These are phyloP conservation scores for Pocillopora grandis DNA, from an alignment of 92 coral and sea anemone genomes.

Conservation along the genomic window DNA sequence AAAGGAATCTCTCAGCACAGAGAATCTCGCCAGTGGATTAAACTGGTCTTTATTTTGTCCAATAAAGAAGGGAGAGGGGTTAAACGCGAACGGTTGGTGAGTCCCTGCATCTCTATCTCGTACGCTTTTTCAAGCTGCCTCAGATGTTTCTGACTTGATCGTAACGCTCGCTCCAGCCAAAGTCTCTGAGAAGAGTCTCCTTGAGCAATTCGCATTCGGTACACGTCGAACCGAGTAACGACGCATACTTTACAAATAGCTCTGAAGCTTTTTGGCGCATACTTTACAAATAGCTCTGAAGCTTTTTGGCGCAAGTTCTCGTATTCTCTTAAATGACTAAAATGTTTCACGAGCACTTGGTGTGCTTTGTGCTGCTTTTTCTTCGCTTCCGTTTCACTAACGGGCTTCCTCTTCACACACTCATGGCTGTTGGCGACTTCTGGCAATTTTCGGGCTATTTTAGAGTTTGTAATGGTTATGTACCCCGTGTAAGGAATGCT, in stretches of 20 bases:
- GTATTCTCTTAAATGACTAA: slow-evolving; percentile 48
- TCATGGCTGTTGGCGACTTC: not conserved
- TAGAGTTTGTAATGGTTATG: slow-evolving; percentile 5
- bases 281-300: slow-evolving; percentile 36
- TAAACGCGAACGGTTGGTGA: slow-evolving; percentile 1
- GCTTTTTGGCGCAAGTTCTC: slow-evolving; percentile 4
- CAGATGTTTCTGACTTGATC: not conserved
- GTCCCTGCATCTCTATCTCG: not conserved
- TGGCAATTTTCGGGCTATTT: slow-evolving; percentile 14
- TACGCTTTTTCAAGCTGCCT: slow-evolving; percentile 8
- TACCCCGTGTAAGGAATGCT: slow-evolving; percentile 18
- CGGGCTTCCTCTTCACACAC: slow-evolving; percentile 3
- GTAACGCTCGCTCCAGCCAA: not conserved
- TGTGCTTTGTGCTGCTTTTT: slow-evolving; percentile 31
- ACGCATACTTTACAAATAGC: slow-evolving; percentile 51
- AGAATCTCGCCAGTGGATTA: too few species aligned
- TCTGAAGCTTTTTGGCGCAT: not conserved
- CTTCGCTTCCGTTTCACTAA: not conserved
- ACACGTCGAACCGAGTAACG: slow-evolving; percentile 43
- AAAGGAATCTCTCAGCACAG: too few species aligned
- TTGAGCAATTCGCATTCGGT: slow-evolving; percentile 43
- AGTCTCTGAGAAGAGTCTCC: slow-evolving; percentile 2
- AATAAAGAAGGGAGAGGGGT: not conserved
- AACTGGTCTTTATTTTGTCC: too few species aligned
- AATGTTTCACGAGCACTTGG: slow-evolving; percentile 53